These are phyloP conservation scores for Ia io DNA, from an alignment of 2,113 vertebrate species.

Conservation along the genomic window DNA sequence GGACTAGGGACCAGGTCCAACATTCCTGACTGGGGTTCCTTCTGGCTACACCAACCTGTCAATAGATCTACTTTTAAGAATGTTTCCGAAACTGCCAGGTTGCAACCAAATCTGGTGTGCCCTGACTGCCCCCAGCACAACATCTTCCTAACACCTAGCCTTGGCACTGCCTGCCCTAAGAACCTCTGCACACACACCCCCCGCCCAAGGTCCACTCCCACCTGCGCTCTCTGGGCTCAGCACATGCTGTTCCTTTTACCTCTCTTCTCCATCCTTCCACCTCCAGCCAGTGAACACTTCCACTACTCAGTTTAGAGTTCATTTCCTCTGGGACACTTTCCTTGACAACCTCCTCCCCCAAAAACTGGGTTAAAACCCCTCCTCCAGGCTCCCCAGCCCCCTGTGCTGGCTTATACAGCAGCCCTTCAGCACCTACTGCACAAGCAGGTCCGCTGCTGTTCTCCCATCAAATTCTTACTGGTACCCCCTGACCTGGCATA, in stretches of 20 bases:
- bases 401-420: background rate
- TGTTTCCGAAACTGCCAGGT: background rate
- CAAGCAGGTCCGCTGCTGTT: background rate
- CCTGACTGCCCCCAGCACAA: fast-evolving
- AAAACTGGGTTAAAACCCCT: background rate
- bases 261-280: background rate
- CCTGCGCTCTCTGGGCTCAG: background rate
- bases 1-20: background rate
- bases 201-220: fast-evolving
- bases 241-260: background rate
- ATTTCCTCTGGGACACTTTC: slow-evolving; percentile 9
- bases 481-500: background rate
- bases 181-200: background rate
- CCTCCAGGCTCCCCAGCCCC: background rate
- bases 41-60: background rate
- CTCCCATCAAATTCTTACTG: background rate
- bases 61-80: background rate
- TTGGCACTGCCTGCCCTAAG: background rate
- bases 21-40: background rate
- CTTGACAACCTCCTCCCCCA: background rate
- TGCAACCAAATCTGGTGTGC: background rate
- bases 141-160: background rate
- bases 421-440: background rate
- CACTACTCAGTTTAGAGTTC: background rate
- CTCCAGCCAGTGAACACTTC: background rate